These are phyloP conservation scores for Telmatochromis bifrenatus DNA, from an alignment of 2,113 vertebrate species.

Conservation along the genomic window DNA sequence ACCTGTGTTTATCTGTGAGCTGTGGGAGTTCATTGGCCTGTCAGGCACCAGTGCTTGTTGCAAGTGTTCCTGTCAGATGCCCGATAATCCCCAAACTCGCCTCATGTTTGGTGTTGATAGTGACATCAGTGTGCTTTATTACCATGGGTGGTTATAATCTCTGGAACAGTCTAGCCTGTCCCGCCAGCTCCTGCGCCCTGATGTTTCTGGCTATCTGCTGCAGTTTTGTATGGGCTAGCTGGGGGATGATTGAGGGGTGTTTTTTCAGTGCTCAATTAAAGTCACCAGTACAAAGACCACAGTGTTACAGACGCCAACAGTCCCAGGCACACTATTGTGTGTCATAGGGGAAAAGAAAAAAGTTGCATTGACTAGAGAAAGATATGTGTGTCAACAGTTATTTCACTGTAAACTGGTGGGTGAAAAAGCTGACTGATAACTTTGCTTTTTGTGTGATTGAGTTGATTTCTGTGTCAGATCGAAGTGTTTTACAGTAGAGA, in stretches of 20 bases:
- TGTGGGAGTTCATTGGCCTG: background rate
- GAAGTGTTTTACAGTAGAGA: background rate
- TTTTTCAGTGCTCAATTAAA: slow-evolving; percentile 44
- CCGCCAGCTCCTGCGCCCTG: background rate
- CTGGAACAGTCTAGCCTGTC: background rate
- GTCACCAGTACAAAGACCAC: slow-evolving; percentile 53
- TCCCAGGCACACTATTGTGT: slow-evolving; percentile 58
- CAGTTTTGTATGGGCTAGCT: background rate
- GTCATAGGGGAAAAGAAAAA: background rate
- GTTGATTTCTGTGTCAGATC: background rate
- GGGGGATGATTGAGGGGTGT: slow-evolving; percentile 23
- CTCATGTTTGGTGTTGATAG: background rate
- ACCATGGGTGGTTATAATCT: background rate
- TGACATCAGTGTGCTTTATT: background rate
- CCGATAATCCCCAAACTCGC: background rate
- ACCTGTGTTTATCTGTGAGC: background rate
- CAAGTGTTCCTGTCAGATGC: background rate
- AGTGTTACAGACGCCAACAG: slow-evolving; percentile 50
- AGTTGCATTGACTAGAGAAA: slow-evolving; percentile 8
- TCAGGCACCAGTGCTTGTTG: background rate
- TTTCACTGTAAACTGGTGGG: slow-evolving; percentile 33
- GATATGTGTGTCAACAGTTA: slow-evolving; percentile 24
- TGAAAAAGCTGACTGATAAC: background rate
- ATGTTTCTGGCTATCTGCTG: background rate
- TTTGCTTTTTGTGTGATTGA: rapidly evolving